Evolutionary conservation across 2,888 invertebrate genomes (phyloP), one percentile per base, ranked within the genome.

Genomic region (Heterodera filipjevi): DNA sequence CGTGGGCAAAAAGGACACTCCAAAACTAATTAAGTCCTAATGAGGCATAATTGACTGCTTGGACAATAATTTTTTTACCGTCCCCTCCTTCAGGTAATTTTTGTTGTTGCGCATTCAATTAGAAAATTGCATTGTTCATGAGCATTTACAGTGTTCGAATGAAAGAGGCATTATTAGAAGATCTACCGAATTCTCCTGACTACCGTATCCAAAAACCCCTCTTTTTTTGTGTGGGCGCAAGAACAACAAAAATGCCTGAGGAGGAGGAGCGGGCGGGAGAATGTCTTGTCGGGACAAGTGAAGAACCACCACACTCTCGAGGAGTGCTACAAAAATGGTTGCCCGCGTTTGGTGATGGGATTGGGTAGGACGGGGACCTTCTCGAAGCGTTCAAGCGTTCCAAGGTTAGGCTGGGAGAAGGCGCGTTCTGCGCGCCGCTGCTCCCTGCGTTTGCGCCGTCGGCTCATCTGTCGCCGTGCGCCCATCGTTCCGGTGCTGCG

Each of bases 351-450:
- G 49, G 46, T n/a, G 33, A 46, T 53, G 66, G 30, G 27, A 32
- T 33, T 22, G 22, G 32, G 32, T 32, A 30, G 66, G 12, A 39
- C n/a, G 8, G 66, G 27, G 22, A 81, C 82, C 82, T 82, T 82
- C 83, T 82, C 82, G 66, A 82, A 82, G 27, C 79, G 78, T 46
- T 84, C 82, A 66, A 82, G 68, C n/a, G 79, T 82, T 30, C 76
- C 70, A 53, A 59, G 39, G 73, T 83, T 81, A 5, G 82, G 83
- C 68, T 83, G 79, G 46, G 77, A 73, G 72, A 82, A 82, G 39
- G 77, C 72, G 33, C 81, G 74, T 19, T 49, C 44, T 66, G 66
- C 59, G 53, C 78, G 35, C 8, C 59, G 44, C 64, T 39, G 44
- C 64, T 39, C 33, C 27, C 44, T 19, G 16, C 75, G 66, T 46